phyloP scores from a whole-genome alignment of 2,888 invertebrate genomes.

The Lymantria dispar region DNA sequence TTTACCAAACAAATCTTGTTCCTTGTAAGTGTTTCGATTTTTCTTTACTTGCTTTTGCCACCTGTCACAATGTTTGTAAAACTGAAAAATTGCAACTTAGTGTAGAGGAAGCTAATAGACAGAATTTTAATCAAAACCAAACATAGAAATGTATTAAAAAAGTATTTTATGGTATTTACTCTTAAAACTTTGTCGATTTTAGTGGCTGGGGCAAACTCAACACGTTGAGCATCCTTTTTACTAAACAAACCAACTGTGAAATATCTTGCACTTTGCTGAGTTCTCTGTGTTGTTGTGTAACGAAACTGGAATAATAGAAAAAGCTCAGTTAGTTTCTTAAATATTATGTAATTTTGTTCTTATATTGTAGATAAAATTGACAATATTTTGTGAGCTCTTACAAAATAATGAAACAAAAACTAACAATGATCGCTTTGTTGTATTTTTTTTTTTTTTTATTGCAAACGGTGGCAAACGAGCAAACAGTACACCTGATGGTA shows the following conservation, averaged over 20 bases:
- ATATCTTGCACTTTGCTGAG: constrained; percentile 87
- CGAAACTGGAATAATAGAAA: constrained; percentile 83
- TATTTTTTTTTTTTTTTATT: no score
- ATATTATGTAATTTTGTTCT: no score
- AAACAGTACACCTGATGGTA: no score
- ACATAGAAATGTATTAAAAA: neutral
- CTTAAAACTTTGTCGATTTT: constrained; percentile 85
- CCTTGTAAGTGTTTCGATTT: constrained; percentile 83
- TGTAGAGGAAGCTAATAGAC: constrained; percentile 40
- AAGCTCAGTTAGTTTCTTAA: neutral
- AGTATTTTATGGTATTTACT: constrained; percentile 66
- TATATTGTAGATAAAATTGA: no score
- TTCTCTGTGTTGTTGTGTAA: constrained; percentile 89
- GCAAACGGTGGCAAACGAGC: no score
- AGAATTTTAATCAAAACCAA: constrained; percentile 11
- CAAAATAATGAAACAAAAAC: no score
- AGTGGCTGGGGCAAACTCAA: constrained; percentile 85
- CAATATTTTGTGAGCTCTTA: no score
- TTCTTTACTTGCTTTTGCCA: constrained; percentile 87
- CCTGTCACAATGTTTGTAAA: constrained; percentile 89
- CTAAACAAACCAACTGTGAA: constrained; percentile 91
- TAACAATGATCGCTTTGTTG: no score
- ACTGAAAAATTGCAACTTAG: constrained; percentile 82
- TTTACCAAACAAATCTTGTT: constrained; percentile 78
- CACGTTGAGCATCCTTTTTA: constrained; percentile 79